Conservation (phyloP, 2,888 invertebrate species). For the Chymomyza caudatula region DNA sequence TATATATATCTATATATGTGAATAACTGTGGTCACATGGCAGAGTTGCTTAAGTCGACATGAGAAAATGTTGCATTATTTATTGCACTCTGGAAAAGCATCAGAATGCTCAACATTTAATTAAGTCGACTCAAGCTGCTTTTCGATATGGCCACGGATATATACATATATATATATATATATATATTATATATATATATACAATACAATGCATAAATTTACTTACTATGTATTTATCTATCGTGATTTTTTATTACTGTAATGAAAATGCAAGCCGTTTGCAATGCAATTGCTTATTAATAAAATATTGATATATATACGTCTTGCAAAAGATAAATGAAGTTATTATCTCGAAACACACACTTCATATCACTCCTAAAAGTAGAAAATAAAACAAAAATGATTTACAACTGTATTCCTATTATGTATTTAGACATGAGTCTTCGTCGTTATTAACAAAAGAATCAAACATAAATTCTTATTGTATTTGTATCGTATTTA, state of each 20-base stretch:
- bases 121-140: too few species aligned
- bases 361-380: conserved; percentile 61
- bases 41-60: too few species aligned
- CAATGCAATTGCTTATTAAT: conserved; percentile 18
- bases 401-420: conserved; percentile 60
- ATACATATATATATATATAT: too few species aligned
- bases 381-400: conserved; percentile 33
- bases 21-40: too few species aligned
- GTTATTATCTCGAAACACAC: neutral
- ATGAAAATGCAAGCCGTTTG: neutral
- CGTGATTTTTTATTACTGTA: conserved; percentile 23
- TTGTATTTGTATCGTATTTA: conserved; percentile 22
- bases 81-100: too few species aligned
- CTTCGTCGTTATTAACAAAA: conserved; percentile 42
- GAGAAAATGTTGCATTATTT: too few species aligned
- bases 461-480: conserved; percentile 10
- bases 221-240: conserved; percentile 6
- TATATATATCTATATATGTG: conserved; percentile 9
- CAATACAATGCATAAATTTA: neutral
- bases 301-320: neutral
- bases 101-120: too few species aligned
- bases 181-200: too few species aligned
- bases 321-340: neutral
- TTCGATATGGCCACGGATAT: too few species aligned
- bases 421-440: conserved; percentile 49